Evolutionary conservation across 2,888 invertebrate genomes (phyloP).

Genomic region (Calameuta idolon): DNA sequence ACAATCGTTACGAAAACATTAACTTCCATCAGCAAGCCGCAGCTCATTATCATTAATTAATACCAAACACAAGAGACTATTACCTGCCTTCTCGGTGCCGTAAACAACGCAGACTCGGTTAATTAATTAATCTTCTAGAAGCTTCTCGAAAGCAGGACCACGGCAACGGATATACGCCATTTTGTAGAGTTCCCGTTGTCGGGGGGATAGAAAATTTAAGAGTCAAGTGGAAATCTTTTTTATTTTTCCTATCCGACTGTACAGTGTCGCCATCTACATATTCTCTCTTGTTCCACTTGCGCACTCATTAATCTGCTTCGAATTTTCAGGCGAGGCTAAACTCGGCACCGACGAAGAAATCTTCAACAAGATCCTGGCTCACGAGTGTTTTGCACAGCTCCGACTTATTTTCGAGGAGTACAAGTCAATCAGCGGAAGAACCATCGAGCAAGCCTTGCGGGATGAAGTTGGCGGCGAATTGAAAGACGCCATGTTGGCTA

Average conservation of each 20-base stretch:
- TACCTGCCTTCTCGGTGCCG: not conserved
- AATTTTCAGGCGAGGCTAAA: constrained; percentile 70
- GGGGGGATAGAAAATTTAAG: not conserved
- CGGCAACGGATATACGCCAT: not conserved
- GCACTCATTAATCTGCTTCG: not conserved
- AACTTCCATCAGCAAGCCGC: not conserved
- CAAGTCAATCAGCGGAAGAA: constrained; percentile 78
- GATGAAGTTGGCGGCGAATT: constrained; percentile 77
- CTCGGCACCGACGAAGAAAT: constrained; percentile 81
- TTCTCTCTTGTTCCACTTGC: too few species aligned
- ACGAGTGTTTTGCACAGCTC: constrained; percentile 81
- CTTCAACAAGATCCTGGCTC: constrained; percentile 79
- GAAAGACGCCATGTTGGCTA: constrained; percentile 76
- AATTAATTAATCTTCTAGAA: not conserved
- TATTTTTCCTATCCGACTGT: too few species aligned
- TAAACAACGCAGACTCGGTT: not conserved
- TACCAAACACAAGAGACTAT: not conserved
- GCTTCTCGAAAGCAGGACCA: not conserved
- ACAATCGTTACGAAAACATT: not conserved
- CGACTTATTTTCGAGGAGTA: constrained; percentile 79
- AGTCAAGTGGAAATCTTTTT: too few species aligned
- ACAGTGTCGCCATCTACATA: too few species aligned
- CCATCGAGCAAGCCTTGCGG: constrained; percentile 80
- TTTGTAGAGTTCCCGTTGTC: not conserved
- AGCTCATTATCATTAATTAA: not conserved